Evolutionary conservation across 2,113 vertebrate species (phyloP).

Genomic region (Collichthys lucidus): DNA sequence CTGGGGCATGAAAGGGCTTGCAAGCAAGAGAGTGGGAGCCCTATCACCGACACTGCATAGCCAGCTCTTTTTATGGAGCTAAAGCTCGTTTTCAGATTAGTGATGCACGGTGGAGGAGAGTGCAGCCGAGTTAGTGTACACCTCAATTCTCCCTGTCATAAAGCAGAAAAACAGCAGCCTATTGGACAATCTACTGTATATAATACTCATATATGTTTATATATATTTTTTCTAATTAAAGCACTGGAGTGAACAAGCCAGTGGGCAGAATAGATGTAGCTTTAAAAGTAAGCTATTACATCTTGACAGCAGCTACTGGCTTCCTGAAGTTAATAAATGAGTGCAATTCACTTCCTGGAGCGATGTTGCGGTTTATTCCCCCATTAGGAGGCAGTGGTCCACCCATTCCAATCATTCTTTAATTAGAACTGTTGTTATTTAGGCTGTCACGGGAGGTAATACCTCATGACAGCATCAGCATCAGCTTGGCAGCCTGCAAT

Average conservation of each 20-base stretch:
- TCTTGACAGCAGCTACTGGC: constrained; percentile 71
- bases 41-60: constrained; percentile 41
- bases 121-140: constrained; percentile 4
- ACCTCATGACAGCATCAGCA: constrained; percentile 68
- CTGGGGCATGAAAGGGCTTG: constrained; percentile 63
- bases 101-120: constrained; percentile 28
- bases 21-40: constrained; percentile 37
- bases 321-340: constrained; percentile 79
- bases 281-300: constrained; percentile 74
- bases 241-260: constrained; percentile 20
- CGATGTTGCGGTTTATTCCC: constrained; percentile 73
- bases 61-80: constrained; percentile 38
- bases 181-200: constrained; percentile 4
- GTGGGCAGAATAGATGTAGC: constrained; percentile 48
- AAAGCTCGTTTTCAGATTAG: constrained; percentile 53
- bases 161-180: constrained; percentile 22
- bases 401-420: constrained; percentile 77
- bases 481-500: constrained; percentile 71
- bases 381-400: constrained; percentile 73
- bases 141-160: constrained; percentile 9
- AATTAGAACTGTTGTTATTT: constrained; percentile 82
- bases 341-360: constrained; percentile 72
- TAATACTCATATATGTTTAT: constrained; percentile 9
- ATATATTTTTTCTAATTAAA: constrained; percentile 50
- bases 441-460: constrained; percentile 74